Evolutionary conservation across 2,888 invertebrate species (phyloP), one percentile per base, ranked within the genome.

Genomic region (Mongoloraphidia duomilia): DNA sequence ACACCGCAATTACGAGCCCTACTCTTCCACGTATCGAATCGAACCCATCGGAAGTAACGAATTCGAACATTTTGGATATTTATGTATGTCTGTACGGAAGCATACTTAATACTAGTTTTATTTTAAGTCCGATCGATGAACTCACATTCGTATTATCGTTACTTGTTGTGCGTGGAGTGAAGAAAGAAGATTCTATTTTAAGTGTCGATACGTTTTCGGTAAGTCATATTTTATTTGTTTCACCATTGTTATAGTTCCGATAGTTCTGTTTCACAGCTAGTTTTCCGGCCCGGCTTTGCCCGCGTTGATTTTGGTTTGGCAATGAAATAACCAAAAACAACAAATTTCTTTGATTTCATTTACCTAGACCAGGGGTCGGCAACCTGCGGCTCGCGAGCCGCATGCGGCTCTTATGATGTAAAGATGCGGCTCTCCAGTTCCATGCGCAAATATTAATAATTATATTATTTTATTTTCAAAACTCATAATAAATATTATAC

Each of bases 111-210:
- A 71, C 74, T 57, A 76, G 78, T 60, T 66, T 82, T 46, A 73
- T 82, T 26, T 64, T 81, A 33, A 84, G 81, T 65, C 61, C 80
- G 5, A 74, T 77, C 53, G 75, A 78, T 1, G 85, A 85, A 63
- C 66, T 86, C 50, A 79, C 81, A 64, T 84, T 81, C 65, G 61
- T 84, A 17, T 72, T 83, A 57, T 77, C 81, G 0, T 69, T 86
- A 49, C 66, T 84, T 26, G 62, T 78, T 42, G 12, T 12, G 33
- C 34, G 37, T 11, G 34, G 43, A 12, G 11, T 17, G 10, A 33
- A 48, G 11, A 41, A 41, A 14, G 41, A 47, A 8, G 34, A 33
- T 34, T 33, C 26, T 34, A 34, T 34, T n/a, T 34, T 40, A 34
- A n/a, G 41, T n/a, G 11, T 36, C 12, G 34, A n/a, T 34, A 26